These are phyloP conservation scores for Cirrhinus molitorella DNA, from an alignment of 2,797 vertebrate genomes.

Conservation along the genomic window DNA sequence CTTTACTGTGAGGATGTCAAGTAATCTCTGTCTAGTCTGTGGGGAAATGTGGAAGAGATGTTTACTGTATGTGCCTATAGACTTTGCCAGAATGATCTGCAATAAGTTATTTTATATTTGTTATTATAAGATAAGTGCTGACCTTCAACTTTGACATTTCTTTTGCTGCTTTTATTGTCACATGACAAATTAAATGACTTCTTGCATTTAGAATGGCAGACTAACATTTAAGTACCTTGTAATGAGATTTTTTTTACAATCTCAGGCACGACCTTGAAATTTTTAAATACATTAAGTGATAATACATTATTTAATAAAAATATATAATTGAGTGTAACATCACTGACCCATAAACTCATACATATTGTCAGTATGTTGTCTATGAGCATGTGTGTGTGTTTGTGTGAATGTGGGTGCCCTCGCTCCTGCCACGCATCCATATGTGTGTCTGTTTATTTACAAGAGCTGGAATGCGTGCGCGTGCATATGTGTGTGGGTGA, in stretches of 20 bases:
- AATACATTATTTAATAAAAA: not conserved
- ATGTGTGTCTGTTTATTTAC: slow-evolving; percentile 48
- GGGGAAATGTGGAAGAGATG: slow-evolving; percentile 25
- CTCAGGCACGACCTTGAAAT: not conserved
- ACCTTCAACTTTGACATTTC: not conserved
- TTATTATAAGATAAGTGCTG: not conserved
- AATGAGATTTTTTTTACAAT: not conserved
- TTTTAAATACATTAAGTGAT: too few species aligned
- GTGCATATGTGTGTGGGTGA: slow-evolving; percentile 47
- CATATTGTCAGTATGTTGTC: not conserved
- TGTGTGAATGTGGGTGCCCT: slow-evolving; percentile 29
- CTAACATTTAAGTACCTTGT: not conserved
- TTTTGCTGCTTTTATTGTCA: not conserved
- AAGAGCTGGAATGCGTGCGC: slow-evolving; percentile 21
- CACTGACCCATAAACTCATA: not conserved
- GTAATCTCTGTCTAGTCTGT: slow-evolving; percentile 22
- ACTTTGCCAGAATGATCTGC: slow-evolving; percentile 29
- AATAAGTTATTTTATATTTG: slow-evolving; percentile 6
- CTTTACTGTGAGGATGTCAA: slow-evolving; percentile 21
- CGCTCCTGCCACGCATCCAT: slow-evolving; percentile 41
- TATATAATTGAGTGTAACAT: not conserved
- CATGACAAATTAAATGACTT: not conserved
- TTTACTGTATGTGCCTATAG: not conserved
- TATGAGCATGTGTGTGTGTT: slow-evolving; percentile 4
- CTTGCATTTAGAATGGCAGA: not conserved